A percentile compares a stretch with the other conserved stretches of the same genome.
phyloP scores from a whole-genome alignment of 2,888 invertebrate genomes.

The Ypsolopha sequella region DNA sequence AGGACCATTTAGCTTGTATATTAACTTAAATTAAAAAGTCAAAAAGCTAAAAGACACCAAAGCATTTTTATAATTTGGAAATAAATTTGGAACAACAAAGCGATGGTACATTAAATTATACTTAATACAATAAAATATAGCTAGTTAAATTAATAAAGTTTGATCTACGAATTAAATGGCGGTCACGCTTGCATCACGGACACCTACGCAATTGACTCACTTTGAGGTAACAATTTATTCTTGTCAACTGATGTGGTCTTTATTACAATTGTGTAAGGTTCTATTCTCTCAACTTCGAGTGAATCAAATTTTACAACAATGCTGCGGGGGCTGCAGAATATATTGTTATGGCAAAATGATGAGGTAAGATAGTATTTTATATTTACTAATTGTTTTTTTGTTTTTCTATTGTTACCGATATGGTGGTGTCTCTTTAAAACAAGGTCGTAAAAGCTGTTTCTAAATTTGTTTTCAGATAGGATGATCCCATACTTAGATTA shows the following conservation, averaged over 20 bases:
- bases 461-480: no score
- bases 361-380: slow-evolving; percentile 39
- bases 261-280: no score
- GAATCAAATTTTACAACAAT: slow-evolving; percentile 26
- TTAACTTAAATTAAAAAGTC: no score
- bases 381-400: slow-evolving; percentile 46
- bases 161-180: background rate
- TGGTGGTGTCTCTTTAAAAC: slow-evolving; percentile 21
- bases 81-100: background rate
- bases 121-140: background rate
- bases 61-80: background rate
- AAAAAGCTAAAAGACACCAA: background rate
- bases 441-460: background rate
- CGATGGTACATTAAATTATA: background rate
- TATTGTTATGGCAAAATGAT: slow-evolving; percentile 37
- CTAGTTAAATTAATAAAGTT: background rate
- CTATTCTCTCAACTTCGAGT: no score
- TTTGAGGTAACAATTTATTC: background rate
- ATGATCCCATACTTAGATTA: no score
- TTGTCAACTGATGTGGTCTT: no score
- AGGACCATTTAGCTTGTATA: no score
- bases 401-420: slow-evolving; percentile 58
- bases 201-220: slow-evolving; percentile 6
- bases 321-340: slow-evolving; percentile 52
- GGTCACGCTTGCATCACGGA: background rate